phyloP scores from a whole-genome alignment of 1,140 invertebrate genomes.

The Riptortus pedestris region DNA sequence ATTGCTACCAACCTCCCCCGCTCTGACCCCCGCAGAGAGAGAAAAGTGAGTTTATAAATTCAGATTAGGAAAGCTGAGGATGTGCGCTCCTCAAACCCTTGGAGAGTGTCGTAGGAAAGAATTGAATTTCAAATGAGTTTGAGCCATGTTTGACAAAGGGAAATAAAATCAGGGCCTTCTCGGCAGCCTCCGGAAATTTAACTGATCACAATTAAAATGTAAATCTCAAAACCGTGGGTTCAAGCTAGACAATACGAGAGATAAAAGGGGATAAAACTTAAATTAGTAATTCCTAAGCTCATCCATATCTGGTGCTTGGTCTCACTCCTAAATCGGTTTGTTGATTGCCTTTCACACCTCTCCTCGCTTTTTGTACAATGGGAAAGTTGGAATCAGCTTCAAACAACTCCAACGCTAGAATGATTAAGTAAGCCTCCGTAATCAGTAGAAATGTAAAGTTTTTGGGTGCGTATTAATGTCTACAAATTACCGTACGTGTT shows the following conservation, averaged over 20 bases:
- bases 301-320: neutral
- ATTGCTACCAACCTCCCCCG: neutral
- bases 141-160: conserved; percentile 25
- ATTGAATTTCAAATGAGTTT: conserved; percentile 27
- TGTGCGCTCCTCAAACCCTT: neutral
- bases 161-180: conserved; percentile 22
- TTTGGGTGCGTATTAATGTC: too few relatives aligned
- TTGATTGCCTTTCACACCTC: neutral
- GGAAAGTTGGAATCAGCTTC: neutral
- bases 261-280: conserved; percentile 22
- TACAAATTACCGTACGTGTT: too few relatives aligned
- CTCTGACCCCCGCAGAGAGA: neutral
- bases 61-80: conserved; percentile 18
- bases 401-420: too few relatives aligned
- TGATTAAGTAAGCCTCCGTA: too few relatives aligned
- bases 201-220: conserved; percentile 23
- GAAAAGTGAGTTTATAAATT: conserved; percentile 24
- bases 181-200: neutral
- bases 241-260: conserved; percentile 1
- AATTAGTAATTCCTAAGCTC: conserved; percentile 15
- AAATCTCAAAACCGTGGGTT: conserved; percentile 14
- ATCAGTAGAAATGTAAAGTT: too few relatives aligned
- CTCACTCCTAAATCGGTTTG: neutral
- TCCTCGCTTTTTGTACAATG: neutral
- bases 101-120: conserved; percentile 21